These are phyloP conservation scores for Brachyptera risi DNA, from an alignment of 2,888 invertebrate species.

Conservation along the genomic window DNA sequence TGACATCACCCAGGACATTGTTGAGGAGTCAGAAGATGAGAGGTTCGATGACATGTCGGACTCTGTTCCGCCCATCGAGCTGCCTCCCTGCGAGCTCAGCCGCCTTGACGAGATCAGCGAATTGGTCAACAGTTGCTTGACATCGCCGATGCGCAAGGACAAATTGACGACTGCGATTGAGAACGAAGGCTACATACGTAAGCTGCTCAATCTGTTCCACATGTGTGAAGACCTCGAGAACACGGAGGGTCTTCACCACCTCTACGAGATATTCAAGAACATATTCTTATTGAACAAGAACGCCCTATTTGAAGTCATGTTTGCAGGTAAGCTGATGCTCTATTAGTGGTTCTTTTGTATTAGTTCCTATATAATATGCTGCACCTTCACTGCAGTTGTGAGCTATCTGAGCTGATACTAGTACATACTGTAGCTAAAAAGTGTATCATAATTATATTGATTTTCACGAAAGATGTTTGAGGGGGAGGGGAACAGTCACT, in stretches of 20 bases:
- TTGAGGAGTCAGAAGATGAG: conserved; percentile 95
- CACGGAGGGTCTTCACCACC: conserved; percentile 87
- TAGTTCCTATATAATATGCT: too few relatives aligned
- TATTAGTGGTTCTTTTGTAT: too few relatives aligned
- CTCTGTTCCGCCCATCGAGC: conserved; percentile 87
- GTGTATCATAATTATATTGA: too few relatives aligned
- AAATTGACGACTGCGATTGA: conserved; percentile 91
- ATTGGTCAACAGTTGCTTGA: conserved; percentile 32
- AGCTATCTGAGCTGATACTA: too few relatives aligned
- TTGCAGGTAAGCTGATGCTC: conserved; percentile 62
- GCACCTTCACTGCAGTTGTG: too few relatives aligned
- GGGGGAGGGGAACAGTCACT: too few relatives aligned
- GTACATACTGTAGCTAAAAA: too few relatives aligned
- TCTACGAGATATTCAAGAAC: conserved; percentile 98
- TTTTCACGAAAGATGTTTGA: too few relatives aligned
- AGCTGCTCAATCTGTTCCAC: conserved; percentile 90
- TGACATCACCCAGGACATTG: conserved; percentile 95
- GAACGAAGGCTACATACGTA: conserved; percentile 91
- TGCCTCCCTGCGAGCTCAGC: conserved; percentile 92
- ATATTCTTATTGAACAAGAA: conserved; percentile 98
- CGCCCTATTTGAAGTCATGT: conserved; percentile 95
- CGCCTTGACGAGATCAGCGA: conserved; percentile 94
- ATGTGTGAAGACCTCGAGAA: conserved; percentile 97
- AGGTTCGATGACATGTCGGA: conserved; percentile 95
- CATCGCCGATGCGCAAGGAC: conserved; percentile 86